Evolutionary conservation across 2,113 vertebrate species (phyloP), one percentile per base, ranked within the genome.

Genomic region (Scolopax mira): DNA sequence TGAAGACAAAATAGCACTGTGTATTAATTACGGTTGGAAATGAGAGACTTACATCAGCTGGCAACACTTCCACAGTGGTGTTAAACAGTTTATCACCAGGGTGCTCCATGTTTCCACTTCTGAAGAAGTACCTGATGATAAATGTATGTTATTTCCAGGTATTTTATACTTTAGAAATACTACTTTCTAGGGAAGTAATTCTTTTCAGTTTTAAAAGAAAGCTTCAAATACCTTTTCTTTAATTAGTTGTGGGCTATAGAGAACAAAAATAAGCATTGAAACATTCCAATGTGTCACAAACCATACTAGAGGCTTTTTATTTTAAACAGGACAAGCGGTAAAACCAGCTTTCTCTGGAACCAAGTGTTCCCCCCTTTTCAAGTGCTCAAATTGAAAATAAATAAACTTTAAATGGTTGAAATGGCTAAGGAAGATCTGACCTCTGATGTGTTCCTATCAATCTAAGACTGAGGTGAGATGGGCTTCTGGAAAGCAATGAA

Each of bases 1-100:
- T 87, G 54, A 81, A 84, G 84, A 65, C 39, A 6, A 90, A 85
- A 28, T 41, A 82, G 30, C 69, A 48, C 30, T 48, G 17, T 69
- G 35, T 55, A 30, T 73, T 52, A 48, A 30, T 73, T 75, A 17
- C 12, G 21, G 11, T 41, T 85, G 39, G 30, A 90, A 87, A 49
- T 49, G 9, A 90, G 24, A 85, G 67, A 98, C 98, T 98, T 97
- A 99, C 99, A 49, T 97, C 83, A 90, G 86, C 96, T 77, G 98
- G 98, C 67, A 98, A 94, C 39, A 98, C 98, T 85, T 99, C 98
- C 88, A 99, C 98, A 4, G 98, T 98, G 30, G 98, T 98, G 94
- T 99, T 98, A 89, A 97, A 95, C 37, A 99, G 97, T 93, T 97
- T 95, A 91, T 99, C 99, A 72, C 92, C 94, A 48, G 97, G 98